Base-by-base conservation (phyloP, 2,888 invertebrate genomes). In the Aquatica leii region DNA sequence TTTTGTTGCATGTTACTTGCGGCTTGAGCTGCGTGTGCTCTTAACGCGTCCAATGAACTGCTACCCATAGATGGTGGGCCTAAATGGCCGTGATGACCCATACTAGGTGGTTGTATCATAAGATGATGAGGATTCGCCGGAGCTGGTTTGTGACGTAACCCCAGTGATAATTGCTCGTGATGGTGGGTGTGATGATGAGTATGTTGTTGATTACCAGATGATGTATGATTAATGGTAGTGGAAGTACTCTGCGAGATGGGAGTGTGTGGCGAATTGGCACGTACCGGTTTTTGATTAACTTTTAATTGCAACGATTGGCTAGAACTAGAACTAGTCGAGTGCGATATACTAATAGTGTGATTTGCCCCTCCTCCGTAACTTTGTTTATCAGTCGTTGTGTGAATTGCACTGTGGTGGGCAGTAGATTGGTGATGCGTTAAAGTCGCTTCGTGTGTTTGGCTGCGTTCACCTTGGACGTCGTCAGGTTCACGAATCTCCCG, bases 21-120 rank as follows among this genome's bases (percentile, higher is more conserved):
- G 0, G 84, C 85, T 62, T 91, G 90, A 73, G 90, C 90, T 8
- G 92, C 92, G 77, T 92, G 92, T 46, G 91, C 86, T 68, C 92
- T 82, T 63, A 92, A 80, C 52, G 90, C 91, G 73, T 92, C 92
- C 74, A 92, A 82, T 0, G 89, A 88, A 74, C 86, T 87, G 21
- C 85, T 85, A 0, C 86, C 86, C 40, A 86, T 85, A 1, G 86
- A 84, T 0, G 87, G 85, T 3, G 85, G 86, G 50, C 73, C 86
- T 65, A 87, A 76, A 4, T 83, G 82, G 81, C 84, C 82, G 59
- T 87, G 87, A 76, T 87, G 86, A 1, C 87, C 86, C 85, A 88
- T 85, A 51, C 87, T 85, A 3, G 88, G 87, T 1, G 88, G 88
- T 71, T 87, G 88, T 62, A 88, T 87, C 88, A 88, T 88, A 52